Evolutionary conservation across 1,140 invertebrate species (phyloP).

Genomic region (Whitmania pigra): DNA sequence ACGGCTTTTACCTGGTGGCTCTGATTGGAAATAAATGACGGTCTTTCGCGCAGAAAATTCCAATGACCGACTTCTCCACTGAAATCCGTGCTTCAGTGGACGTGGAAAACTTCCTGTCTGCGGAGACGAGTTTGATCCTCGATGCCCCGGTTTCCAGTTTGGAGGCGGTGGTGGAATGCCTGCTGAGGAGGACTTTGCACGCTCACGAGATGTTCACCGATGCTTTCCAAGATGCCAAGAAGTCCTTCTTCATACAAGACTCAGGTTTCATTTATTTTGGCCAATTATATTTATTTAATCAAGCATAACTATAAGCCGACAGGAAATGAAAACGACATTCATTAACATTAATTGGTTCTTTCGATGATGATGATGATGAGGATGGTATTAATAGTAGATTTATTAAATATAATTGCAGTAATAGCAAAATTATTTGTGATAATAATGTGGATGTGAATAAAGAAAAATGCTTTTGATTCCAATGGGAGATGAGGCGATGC

Average conservation of each 20-base stretch:
- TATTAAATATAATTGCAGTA: too few relatives aligned
- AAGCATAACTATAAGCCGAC: too few relatives aligned
- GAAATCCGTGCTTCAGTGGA: conserved; percentile 16
- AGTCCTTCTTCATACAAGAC: conserved; percentile 12
- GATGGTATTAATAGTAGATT: too few relatives aligned
- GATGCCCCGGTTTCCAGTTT: conserved; percentile 8
- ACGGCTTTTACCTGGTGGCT: too few relatives aligned
- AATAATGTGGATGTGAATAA: not conserved
- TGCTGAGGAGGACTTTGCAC: not conserved
- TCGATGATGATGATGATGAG: too few relatives aligned
- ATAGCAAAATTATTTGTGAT: not conserved
- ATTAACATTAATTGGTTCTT: too few relatives aligned
- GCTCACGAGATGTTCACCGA: not conserved
- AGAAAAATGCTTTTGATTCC: not conserved
- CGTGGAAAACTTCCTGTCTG: conserved; percentile 15
- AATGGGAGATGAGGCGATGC: not conserved
- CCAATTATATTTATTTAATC: too few relatives aligned
- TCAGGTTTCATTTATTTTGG: not conserved
- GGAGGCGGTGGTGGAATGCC: conserved; percentile 12
- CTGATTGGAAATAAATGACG: conserved; percentile 3
- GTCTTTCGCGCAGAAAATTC: conserved; percentile 13
- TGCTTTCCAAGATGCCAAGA: conserved; percentile 16
- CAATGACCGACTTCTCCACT: conserved; percentile 17
- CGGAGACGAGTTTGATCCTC: conserved; percentile 8
- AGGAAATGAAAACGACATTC: too few relatives aligned